Evolutionary conservation across 2,113 vertebrate genomes (phyloP), one percentile per base, ranked within the genome.

Genomic region (Hypocryptadius cinnamomeus): DNA sequence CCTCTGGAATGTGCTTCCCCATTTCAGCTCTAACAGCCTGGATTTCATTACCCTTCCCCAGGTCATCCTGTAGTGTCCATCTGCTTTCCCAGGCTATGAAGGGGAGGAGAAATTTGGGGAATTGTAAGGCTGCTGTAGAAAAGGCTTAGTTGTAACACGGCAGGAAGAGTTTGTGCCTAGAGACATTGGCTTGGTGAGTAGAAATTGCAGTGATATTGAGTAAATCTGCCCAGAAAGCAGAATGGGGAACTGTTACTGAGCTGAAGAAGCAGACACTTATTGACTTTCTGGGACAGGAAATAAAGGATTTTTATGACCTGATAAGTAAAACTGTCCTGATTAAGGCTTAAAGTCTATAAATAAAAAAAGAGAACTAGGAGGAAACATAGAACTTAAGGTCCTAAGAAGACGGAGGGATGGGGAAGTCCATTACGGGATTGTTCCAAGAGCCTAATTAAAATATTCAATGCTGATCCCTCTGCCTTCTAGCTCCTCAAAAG

Each of bases 1-100:
- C 42, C 61, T 91, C 70, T 66, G 94, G 73, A 85, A 94, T 91
- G 80, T 19, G 10, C 27, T 85, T 81, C 35, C 77, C 83, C 78
- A 82, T 63, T 91, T 54, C 73, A 93, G 61, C 45, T 48, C 83
- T 20, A 59, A 35, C 53, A 79, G 73, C 35, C 84, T 72, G 65
- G 50, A 73, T 59, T 93, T 82, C 1, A 2, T 51, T 54, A 82
- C 59, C 80, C 63, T 48, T 42, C 83, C 65, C 45, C 70, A 50
- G 70, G 73, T 63, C 80, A 92, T 14, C 35, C 66, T 45, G 13
- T 22, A 87, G 63, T 54, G 63, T 70, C 59, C 70, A 73, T 93
- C 78, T 92, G 74, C 66, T 91, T 96, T 93, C 87, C 91, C 91
- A 95, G 91, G 78, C 70, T 93, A 64, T 37, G 27, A 85, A 65